These are phyloP conservation scores for Macaria notata DNA, from an alignment of 2,888 invertebrate genomes.

Conservation along the genomic window DNA sequence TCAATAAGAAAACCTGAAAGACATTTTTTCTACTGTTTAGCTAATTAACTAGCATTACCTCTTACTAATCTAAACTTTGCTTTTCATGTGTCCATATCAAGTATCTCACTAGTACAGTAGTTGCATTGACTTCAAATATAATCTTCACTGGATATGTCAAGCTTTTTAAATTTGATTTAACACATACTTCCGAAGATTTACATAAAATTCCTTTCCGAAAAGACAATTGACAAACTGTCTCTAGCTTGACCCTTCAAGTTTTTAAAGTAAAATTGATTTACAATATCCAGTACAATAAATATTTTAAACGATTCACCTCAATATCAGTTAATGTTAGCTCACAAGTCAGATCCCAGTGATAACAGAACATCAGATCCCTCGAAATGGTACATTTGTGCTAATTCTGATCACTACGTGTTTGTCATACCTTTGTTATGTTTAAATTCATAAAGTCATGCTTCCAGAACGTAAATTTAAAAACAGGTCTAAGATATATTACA, in stretches of 20 bases:
- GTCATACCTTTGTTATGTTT: constrained; percentile 2
- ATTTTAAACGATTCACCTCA: background rate
- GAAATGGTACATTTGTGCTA: constrained; percentile 6
- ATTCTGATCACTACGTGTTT: constrained; percentile 7
- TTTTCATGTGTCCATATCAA: too few relatives aligned
- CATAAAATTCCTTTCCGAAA: too few relatives aligned
- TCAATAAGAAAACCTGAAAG: too few relatives aligned
- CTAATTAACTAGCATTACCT: too few relatives aligned
- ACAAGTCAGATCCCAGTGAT: constrained; percentile 4
- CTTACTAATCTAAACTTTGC: too few relatives aligned
- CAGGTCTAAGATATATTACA: background rate
- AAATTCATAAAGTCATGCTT: constrained; percentile 1
- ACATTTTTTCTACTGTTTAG: too few relatives aligned
- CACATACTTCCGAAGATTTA: too few relatives aligned
- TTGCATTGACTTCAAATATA: too few relatives aligned
- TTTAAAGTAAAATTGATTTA: too few relatives aligned
- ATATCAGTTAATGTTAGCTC: background rate
- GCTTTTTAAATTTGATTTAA: background rate
- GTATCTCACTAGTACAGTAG: too few relatives aligned
- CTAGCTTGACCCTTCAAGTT: too few relatives aligned
- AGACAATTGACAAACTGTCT: too few relatives aligned
- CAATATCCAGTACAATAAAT: background rate
- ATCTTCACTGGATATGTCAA: background rate
- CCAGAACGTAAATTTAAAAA: background rate
- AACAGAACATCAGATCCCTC: background rate